Conservation (phyloP, 30 jellyfish, hydroid and myxozoan species). For the Pelagia noctiluca region DNA sequence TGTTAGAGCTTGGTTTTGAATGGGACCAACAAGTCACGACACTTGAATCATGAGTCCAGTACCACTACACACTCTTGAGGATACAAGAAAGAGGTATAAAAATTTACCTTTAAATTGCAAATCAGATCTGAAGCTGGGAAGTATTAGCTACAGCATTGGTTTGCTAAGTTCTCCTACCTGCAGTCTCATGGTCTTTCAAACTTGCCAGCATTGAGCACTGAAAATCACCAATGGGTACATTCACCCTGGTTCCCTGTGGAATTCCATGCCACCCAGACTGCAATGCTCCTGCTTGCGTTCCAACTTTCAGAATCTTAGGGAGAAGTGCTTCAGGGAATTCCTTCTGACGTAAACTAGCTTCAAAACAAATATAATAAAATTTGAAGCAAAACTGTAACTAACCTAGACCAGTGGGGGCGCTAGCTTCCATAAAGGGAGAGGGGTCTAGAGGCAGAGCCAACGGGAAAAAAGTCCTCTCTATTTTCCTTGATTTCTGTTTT, state of each 20-base stretch:
- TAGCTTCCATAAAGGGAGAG: too few relatives aligned
- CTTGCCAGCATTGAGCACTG: slow-evolving; percentile 86
- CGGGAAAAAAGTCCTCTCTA: too few relatives aligned
- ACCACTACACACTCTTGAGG: too few relatives aligned
- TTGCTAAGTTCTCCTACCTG: slow-evolving; percentile 44
- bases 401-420: too few relatives aligned
- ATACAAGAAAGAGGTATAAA: too few relatives aligned
- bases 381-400: not conserved
- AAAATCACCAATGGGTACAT: slow-evolving; percentile 83
- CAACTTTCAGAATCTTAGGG: slow-evolving; percentile 34
- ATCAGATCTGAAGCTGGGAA: too few relatives aligned
- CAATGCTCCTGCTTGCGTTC: slow-evolving; percentile 26
- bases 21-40: too few relatives aligned
- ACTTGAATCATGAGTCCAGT: too few relatives aligned
- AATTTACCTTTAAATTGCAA: too few relatives aligned
- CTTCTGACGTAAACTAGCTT: slow-evolving; percentile 16
- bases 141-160: not conserved
- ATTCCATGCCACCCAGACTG: slow-evolving; percentile 44
- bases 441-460: too few relatives aligned
- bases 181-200: slow-evolving; percentile 11
- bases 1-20: too few relatives aligned
- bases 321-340: slow-evolving; percentile 64
- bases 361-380: not conserved
- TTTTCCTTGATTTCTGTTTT: too few relatives aligned
- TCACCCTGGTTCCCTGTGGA: slow-evolving; percentile 52